A percentile compares a stretch with the other conserved stretches of the same genome.
Evolutionary conservation across 2,797 vertebrate species (phyloP).

Genomic region (Scyliorhinus canicula): DNA sequence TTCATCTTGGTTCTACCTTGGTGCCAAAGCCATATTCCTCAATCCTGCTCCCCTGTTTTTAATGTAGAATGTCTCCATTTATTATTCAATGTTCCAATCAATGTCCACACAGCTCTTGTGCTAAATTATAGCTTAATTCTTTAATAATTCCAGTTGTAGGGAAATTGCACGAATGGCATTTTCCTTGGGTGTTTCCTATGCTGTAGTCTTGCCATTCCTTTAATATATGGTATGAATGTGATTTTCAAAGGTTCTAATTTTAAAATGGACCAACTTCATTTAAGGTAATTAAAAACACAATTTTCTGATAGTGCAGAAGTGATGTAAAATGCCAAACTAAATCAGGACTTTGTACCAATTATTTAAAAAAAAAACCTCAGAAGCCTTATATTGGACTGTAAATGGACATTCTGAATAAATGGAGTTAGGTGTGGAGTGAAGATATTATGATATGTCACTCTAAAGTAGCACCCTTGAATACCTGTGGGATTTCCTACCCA

Average conservation of each 20-base stretch:
- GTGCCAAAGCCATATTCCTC: background rate
- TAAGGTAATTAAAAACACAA: background rate
- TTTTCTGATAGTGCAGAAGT: background rate
- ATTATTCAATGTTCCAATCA: conserved; percentile 3
- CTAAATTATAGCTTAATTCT: background rate
- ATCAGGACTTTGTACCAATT: background rate
- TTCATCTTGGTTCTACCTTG: background rate
- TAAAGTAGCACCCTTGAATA: background rate
- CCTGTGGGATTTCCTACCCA: background rate
- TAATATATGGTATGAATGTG: background rate
- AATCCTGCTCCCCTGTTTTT: background rate
- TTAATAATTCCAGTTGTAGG: background rate
- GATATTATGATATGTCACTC: background rate
- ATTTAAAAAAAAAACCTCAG: background rate
- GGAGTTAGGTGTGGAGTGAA: background rate
- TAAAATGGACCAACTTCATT: background rate
- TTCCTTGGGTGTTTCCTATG: background rate
- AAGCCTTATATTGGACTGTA: background rate
- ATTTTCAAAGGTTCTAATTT: background rate
- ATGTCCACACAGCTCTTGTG: background rate
- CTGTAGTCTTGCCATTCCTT: background rate
- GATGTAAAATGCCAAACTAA: background rate
- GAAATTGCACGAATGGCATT: background rate
- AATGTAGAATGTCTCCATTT: conserved; percentile 2
- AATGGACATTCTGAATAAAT: conserved; percentile 21